Evolutionary conservation across 1,140 invertebrate species (phyloP), one percentile per base, ranked within the genome.

Genomic region (Pygmarrhopalites habei): DNA sequence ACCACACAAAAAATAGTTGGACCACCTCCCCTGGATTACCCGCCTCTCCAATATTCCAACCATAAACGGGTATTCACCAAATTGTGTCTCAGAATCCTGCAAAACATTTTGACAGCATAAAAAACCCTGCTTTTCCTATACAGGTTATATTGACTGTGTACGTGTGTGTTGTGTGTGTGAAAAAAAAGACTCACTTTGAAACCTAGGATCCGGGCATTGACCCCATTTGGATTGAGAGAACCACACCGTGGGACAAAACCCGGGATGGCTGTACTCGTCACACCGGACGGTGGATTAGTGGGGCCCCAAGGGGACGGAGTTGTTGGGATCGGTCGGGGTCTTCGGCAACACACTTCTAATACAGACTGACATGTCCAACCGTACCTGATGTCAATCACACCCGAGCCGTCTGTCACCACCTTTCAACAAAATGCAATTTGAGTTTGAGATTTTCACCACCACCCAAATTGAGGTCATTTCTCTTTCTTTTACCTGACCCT

Each of bases 61-160:
- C 86, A 89, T 89, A 87, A 88, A 90, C 0, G 88, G 87, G 73
- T 89, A 90, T 73, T 70, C 69, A 19, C 69, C 69, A 61, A 70
- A 70, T 35, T 70, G 69, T 1, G 65, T 51, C 58, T 73, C 65
- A 1, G 69, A 65, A 28, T 67, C 69, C 69, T 70, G 35, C 17
- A 29, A 56, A 62, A 1, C 3, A 56, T 10, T 53, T 41, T 25
- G 30, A 23, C 12, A 26, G 35, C n/a, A n/a, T n/a, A n/a, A n/a
- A n/a, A n/a, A n/a, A n/a, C n/a, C n/a, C n/a, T n/a, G n/a, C n/a
- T n/a, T n/a, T n/a, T n/a, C n/a, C n/a, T n/a, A n/a, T n/a, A n/a
- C n/a, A n/a, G n/a, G n/a, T n/a, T n/a, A n/a, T n/a, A n/a, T n/a
- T n/a, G n/a, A n/a, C n/a, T n/a, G n/a, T n/a, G n/a, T n/a, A n/a